phyloP scores from a whole-genome alignment of 2,797 vertebrate species.

The Bradypus variegatus region DNA sequence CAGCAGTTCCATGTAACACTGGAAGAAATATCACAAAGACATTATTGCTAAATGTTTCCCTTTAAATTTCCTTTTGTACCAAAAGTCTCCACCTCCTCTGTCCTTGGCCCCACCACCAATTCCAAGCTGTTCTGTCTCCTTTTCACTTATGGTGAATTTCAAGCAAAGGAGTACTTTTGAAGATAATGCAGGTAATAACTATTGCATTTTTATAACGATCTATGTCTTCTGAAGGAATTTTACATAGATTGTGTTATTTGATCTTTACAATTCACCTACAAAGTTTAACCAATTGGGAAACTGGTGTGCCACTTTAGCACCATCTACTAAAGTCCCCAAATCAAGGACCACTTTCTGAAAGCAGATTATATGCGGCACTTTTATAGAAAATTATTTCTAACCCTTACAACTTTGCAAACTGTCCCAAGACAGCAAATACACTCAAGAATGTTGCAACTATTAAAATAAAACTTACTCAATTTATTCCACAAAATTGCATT shows the following conservation, averaged over 20 bases:
- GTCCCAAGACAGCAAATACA: conserved; percentile 48
- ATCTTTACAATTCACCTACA: conserved; percentile 6
- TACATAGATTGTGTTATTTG: background rate
- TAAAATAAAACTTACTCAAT: conserved; percentile 26
- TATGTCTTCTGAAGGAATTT: conserved; percentile 1
- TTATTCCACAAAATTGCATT: conserved; percentile 39
- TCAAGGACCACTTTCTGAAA: conserved; percentile 32
- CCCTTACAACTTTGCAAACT: conserved; percentile 28
- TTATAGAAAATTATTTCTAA: conserved; percentile 47
- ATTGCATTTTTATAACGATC: background rate
- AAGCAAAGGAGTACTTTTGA: conserved; percentile 29
- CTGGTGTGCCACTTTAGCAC: background rate
- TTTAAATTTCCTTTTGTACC: background rate
- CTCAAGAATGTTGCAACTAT: conserved; percentile 42
- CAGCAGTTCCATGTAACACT: background rate
- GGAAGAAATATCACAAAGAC: background rate
- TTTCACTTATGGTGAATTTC: background rate
- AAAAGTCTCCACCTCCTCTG: background rate
- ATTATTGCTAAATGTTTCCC: background rate
- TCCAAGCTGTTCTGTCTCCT: background rate
- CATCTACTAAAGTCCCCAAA: conserved; percentile 35
- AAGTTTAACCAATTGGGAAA: conserved; percentile 38
- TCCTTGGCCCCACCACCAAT: background rate
- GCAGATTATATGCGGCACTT: background rate
- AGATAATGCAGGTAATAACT: background rate